A percentile compares a stretch with the other conserved stretches of the same genome.
Conservation (phyloP, 1,140 invertebrate species). For the Nasonia vitripennis region DNA sequence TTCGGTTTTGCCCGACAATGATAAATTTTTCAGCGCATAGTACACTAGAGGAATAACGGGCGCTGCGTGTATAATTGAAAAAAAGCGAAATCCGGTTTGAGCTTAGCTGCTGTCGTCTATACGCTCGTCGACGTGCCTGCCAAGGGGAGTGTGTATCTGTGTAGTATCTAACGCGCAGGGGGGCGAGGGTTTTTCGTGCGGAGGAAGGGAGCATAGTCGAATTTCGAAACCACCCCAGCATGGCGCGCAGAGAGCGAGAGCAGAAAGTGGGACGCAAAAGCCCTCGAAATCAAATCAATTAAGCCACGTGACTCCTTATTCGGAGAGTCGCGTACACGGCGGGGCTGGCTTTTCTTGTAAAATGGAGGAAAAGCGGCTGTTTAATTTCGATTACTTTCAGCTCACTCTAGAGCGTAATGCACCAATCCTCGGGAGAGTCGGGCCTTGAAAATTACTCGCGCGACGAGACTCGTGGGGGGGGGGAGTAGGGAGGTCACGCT, state of each 20-base stretch:
- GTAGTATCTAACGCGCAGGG: neutral
- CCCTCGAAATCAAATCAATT: constrained; percentile 54
- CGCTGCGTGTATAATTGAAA: constrained; percentile 4
- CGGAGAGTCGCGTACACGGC: neutral
- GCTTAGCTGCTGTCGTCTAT: constrained; percentile 7
- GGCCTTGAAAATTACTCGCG: constrained; percentile 18
- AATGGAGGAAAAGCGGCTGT: constrained; percentile 48
- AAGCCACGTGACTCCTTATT: constrained; percentile 49
- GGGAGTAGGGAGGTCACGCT: constrained; percentile 23
- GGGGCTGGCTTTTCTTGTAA: constrained; percentile 42
- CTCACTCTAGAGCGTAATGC: too few relatives aligned
- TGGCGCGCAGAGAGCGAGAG: neutral
- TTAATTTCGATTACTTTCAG: too few relatives aligned
- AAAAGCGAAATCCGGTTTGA: constrained; percentile 46
- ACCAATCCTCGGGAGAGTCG: too few relatives aligned
- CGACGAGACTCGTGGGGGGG: constrained; percentile 42
- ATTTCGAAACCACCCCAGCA: neutral
- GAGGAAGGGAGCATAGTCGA: neutral
- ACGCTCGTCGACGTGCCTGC: neutral
- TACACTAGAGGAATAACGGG: neutral
- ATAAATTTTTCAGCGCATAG: neutral
- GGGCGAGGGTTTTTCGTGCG: too few relatives aligned
- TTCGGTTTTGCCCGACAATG: neutral
- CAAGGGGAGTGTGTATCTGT: neutral
- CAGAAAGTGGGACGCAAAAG: constrained; percentile 48